A percentile compares a stretch with the other conserved stretches of the same genome.
Conservation (phyloP, 2,113 vertebrate species). For the Dunckerocampus dactyliophorus region DNA sequence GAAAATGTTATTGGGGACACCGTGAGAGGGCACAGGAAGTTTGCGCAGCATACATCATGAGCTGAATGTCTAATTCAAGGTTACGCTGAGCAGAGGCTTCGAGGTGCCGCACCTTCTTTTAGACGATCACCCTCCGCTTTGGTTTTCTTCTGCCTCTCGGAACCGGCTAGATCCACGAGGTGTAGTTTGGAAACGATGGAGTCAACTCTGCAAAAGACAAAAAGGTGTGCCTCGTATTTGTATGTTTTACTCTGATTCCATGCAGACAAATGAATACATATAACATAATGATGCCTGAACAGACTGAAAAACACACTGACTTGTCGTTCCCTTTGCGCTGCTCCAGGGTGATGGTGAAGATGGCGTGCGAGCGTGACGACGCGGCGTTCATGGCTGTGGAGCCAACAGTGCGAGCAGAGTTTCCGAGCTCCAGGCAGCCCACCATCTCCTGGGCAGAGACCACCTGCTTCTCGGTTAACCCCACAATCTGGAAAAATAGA, state of each 20-base stretch:
- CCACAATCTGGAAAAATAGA: constrained; percentile 78
- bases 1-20: constrained; percentile 19
- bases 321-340: constrained; percentile 83
- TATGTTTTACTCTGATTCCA: neutral
- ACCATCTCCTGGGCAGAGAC: constrained; percentile 80
- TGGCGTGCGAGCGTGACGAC: constrained; percentile 93
- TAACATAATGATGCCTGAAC: neutral
- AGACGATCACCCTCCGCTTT: constrained; percentile 94
- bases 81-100: neutral
- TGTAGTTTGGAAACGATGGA: constrained; percentile 83
- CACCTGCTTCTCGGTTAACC: constrained; percentile 84
- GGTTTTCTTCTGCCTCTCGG: constrained; percentile 96
- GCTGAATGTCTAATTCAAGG: neutral
- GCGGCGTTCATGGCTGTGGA: constrained; percentile 96
- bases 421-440: constrained; percentile 87
- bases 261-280: too few species aligned
- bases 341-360: constrained; percentile 91
- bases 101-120: constrained; percentile 81
- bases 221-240: neutral
- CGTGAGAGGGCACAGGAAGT: neutral
- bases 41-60: neutral
- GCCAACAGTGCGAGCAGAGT: constrained; percentile 85
- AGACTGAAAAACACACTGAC: constrained; percentile 68
- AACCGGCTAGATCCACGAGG: constrained; percentile 94
- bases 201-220: constrained; percentile 54